These are phyloP conservation scores for Heterochromis multidens DNA, from an alignment of 2,113 vertebrate genomes.

Conservation along the genomic window DNA sequence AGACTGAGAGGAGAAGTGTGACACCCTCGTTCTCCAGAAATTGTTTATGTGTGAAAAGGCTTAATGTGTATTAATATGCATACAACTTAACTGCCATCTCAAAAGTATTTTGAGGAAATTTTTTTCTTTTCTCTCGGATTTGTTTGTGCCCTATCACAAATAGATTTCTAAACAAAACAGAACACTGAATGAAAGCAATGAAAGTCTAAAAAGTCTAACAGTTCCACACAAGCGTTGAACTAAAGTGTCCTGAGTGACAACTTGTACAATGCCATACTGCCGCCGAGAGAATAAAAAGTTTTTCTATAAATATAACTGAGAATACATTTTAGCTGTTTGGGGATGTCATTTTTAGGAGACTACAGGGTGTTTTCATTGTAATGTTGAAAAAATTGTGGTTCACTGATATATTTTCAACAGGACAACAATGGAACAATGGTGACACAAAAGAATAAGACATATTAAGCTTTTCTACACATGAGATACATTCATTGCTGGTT, in stretches of 20 bases:
- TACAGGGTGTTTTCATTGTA: background rate
- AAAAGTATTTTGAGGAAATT: background rate
- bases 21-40: background rate
- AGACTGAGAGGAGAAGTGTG: no score
- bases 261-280: no score
- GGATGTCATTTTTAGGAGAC: background rate
- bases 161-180: background rate
- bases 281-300: background rate
- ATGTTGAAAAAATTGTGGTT: background rate
- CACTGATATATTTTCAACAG: background rate
- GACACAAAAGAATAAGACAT: background rate
- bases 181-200: background rate
- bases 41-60: background rate
- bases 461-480: background rate
- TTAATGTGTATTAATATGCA: background rate
- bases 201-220: background rate
- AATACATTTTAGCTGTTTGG: no score
- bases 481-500: background rate
- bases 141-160: background rate
- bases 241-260: background rate
- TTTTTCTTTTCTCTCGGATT: background rate
- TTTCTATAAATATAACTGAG: background rate
- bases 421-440: background rate
- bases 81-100: background rate
- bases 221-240: background rate